Base-by-base conservation (phyloP, 2,888 invertebrate genomes). In the Syrista parreyssii region DNA sequence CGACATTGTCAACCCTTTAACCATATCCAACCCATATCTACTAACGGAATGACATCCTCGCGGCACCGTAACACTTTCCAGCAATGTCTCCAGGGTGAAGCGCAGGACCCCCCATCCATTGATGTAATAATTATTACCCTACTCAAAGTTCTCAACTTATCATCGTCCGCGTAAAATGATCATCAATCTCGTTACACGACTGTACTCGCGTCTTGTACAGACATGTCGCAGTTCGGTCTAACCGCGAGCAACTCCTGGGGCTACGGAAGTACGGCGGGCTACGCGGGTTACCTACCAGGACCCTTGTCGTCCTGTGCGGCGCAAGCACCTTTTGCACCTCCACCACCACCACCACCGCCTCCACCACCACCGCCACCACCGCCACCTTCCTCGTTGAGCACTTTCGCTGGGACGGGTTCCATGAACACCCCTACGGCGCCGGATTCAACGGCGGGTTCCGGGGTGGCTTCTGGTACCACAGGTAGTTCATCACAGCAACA, bases 241-340 rank as follows among this genome's bases (percentile, higher is more conserved):
- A 96, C 96, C 91, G 95, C 96, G 87, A 95, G 96, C 86, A 97
- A 97, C 92, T 95, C 96, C 15, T 97, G 97, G 97, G 97, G 97
- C 82, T 97, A 97, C 90, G 95, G 97, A 71, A 95, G 96, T 73
- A 96, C 97, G 36, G 95, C 96, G 78, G 97, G 96, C 23, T 97
- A 97, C 91, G 96, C 97, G 0, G 96, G 97, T 23, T 97, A 97
- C 90, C 93, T 97, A 87, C 95, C 94, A 73, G 94, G 95, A 86
- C 94, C 94, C 84, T 89, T 95, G 82, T 95, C 95, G 40, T 96
- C 95, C 32, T 97, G 95, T 89, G 96, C 95, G 73, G 96, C 95
- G 77, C 96, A 89, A 85, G 91, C 87, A 86, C 90, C 89, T 81
- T 91, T 90, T 79, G 90, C 90, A 74, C 89, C 91, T 78, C 91